Evolutionary conservation across 2,113 vertebrate species (phyloP), one percentile per base, ranked within the genome.

Genomic region (Rhegmatorhina hoffmannsi): DNA sequence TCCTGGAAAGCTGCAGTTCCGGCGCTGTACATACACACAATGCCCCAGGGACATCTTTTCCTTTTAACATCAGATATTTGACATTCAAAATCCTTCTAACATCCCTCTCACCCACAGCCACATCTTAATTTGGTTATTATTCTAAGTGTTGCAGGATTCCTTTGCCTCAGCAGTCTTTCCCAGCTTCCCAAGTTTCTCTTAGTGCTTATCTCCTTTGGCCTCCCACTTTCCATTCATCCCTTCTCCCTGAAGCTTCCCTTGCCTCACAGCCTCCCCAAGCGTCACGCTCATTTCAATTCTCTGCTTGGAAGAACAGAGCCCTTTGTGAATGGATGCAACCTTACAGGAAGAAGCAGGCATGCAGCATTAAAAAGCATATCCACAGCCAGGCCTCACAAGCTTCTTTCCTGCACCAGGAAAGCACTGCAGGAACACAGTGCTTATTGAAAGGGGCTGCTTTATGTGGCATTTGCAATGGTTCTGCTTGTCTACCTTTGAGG

Each of bases 391-490:
- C 38, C 62, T 53, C 43, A 21, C 10, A 17, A 77, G 59, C 21
- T 40, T 62, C 70, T 64, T 24, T 23, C 7, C 13, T 8, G 10
- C 44, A 44, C 44, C 40, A 56, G 62, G 20, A 24, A n/a, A 70
- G 55, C 2, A 0, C 68, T 19, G 29, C 3, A 29, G 26, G 26
- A 43, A 23, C 0, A 0, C 17, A 43, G 58, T 0, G 0, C 40
- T 43, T 31, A 1, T 1, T 0, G 5, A 28, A 70, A 33, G 2
- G 5, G 34, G 31, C 0, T 2, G 43, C 40, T 70, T 55, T 40
- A 15, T 55, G 74, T 0, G 1, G 38, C 6, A 11, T 59, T 86
- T 18, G 23, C 43, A 18, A 13, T 19, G n/a, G 26, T 64, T 92
- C 43, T 1, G 3, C 77, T 88, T 0, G 0, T 53, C 56, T 8